Conservation (phyloP, 1,140 invertebrate species). For the Solenopsis invicta region DNA sequence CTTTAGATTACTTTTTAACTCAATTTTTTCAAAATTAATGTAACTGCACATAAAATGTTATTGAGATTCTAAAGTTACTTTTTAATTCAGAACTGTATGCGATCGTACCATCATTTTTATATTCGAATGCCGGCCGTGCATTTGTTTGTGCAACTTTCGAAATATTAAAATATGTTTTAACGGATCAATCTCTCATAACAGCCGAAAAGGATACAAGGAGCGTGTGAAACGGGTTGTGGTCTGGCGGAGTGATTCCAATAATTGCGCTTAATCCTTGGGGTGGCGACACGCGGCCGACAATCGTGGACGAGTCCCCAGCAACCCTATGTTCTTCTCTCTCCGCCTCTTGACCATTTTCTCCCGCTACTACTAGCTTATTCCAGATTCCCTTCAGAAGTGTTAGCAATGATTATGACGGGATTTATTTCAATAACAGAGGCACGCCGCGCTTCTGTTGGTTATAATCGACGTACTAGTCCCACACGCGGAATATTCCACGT, state of each 20-base stretch:
- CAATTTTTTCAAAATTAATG: not conserved
- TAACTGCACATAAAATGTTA: not conserved
- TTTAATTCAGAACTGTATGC: not conserved
- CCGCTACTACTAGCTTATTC: slow-evolving; percentile 63
- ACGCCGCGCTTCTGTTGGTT: slow-evolving; percentile 34
- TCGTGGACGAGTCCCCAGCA: slow-evolving; percentile 72
- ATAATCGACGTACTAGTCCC: slow-evolving; percentile 15
- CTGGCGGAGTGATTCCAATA: slow-evolving; percentile 82
- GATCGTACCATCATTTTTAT: not conserved
- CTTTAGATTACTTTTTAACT: not conserved
- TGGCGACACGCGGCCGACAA: slow-evolving; percentile 77
- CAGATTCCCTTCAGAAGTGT: slow-evolving; percentile 55
- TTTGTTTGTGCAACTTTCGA: not conserved
- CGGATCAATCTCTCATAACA: slow-evolving; percentile 2
- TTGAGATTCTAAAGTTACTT: not conserved
- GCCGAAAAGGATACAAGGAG: slow-evolving; percentile 38
- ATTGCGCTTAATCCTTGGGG: slow-evolving; percentile 85
- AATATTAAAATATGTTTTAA: slow-evolving; percentile 32
- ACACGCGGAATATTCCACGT: slow-evolving; percentile 21
- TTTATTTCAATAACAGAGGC: slow-evolving; percentile 83
- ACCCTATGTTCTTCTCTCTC: slow-evolving; percentile 67
- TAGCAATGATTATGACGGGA: slow-evolving; percentile 78
- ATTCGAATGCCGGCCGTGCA: not conserved
- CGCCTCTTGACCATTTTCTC: slow-evolving; percentile 44
- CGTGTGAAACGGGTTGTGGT: slow-evolving; percentile 81